These are phyloP conservation scores for Aurelia aurita complex sp. Pacific DNA, from an alignment of 30 jellyfish, hydroid and myxozoan species.

Conservation along the genomic window DNA sequence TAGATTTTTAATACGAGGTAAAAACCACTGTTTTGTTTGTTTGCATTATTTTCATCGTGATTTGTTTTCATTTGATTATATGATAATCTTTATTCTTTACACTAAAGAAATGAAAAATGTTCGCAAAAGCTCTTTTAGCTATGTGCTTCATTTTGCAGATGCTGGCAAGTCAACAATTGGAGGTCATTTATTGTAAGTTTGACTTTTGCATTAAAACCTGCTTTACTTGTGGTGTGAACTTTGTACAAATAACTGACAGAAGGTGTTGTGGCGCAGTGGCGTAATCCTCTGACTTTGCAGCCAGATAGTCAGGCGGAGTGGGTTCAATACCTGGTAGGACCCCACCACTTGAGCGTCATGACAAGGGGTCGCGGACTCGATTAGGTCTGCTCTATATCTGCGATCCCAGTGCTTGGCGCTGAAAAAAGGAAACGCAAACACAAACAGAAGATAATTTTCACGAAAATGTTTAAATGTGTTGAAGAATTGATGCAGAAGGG, in stretches of 20 bases:
- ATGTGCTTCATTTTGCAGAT: slow-evolving; percentile 46
- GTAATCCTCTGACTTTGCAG: too few species aligned
- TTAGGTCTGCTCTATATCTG: too few species aligned
- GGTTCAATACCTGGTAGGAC: too few species aligned
- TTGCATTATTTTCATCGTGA: background rate
- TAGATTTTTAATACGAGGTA: background rate
- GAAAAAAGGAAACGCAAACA: too few species aligned
- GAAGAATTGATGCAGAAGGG: too few species aligned
- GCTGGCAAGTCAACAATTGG: slow-evolving; percentile 99
- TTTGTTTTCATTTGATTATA: background rate
- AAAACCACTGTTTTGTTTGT: background rate
- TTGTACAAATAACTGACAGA: background rate
- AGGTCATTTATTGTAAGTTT: slow-evolving; percentile 95
- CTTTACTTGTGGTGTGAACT: background rate
- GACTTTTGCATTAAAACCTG: background rate
- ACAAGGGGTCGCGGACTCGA: too few species aligned
- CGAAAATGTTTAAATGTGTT: too few species aligned
- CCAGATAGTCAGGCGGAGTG: too few species aligned
- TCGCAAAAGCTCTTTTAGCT: background rate
- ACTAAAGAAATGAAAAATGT: background rate
- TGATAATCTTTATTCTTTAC: background rate
- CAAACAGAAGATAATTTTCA: too few species aligned
- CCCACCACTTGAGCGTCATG: too few species aligned
- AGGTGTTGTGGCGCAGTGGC: too few species aligned
- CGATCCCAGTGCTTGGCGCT: too few species aligned